A percentile compares a stretch with the other conserved stretches of the same genome.
phyloP scores from a whole-genome alignment of 2,113 vertebrate species.

The Noctilio leporinus region DNA sequence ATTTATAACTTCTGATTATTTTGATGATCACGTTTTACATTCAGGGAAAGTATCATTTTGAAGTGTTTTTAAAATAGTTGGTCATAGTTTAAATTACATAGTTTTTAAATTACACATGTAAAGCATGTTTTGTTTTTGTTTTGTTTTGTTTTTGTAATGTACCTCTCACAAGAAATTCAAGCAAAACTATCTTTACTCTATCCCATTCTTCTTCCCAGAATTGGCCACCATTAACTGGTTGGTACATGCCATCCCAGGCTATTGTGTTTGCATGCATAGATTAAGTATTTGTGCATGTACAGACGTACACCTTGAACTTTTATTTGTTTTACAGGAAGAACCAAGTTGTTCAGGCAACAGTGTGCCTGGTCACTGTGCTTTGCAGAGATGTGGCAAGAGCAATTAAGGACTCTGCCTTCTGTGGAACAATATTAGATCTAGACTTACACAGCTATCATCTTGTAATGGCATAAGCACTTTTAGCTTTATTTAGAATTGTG shows the following conservation, averaged over 20 bases:
- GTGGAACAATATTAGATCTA: neutral
- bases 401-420: neutral
- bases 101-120: neutral
- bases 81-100: neutral
- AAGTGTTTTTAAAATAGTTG: neutral
- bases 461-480: neutral
- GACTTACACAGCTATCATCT: neutral
- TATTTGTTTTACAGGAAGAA: neutral
- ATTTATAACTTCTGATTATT: constrained; percentile 36
- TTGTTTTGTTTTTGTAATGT: no score
- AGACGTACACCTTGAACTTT: neutral
- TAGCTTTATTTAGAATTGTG: neutral
- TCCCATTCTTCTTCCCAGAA: neutral
- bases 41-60: neutral
- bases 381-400: neutral
- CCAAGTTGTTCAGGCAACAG: neutral
- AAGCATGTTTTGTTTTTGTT: neutral
- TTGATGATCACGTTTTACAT: neutral
- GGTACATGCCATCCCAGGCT: neutral
- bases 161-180: constrained; percentile 17
- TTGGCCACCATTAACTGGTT: neutral
- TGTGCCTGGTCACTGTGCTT: neutral
- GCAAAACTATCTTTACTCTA: neutral
- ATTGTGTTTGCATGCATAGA: neutral
- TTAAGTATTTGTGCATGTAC: neutral